Evolutionary conservation across 2,113 vertebrate genomes (phyloP), one percentile per base, ranked within the genome.

Genomic region (Bostrychus sinensis): DNA sequence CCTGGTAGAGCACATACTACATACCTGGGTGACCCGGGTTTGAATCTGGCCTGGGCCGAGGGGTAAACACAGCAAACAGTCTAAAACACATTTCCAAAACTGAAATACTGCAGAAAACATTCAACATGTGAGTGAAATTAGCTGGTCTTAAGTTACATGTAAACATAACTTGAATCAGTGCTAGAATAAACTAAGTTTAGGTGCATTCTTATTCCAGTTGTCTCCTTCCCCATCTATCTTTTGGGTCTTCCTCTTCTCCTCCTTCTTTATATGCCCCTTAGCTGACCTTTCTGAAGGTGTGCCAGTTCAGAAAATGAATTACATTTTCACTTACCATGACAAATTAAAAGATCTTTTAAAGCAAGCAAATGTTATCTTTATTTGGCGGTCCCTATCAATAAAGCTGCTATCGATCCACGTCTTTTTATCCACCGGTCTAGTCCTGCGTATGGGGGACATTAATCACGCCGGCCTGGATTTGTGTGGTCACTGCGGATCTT

Each of bases 321-420:
- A 68, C 51, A 36, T 72, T 89, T 88, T 78, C 23, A 84, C 75
- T 81, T 66, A 83, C 66, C 42, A 30, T 78, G 87, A 89, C 84
- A 79, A 83, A 87, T 92, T 66, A 83, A 84, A 85, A 80, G 79
- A 89, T 87, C 82, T 67, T 72, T 81, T 81, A 80, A 82, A 89
- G 80, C 81, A 77, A 81, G 77, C 81, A 89, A 89, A 89, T 91
- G 82, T 86, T 86, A 89, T 84, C 80, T 90, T 91, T 86, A 89
- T 90, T 89, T 84, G 71, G 63, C 67, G 42, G 61, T 69, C 39
- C 60, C 75, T 80, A 88, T 91, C 89, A 89, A 90, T 92, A 91
- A 91, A 88, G 66, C 73, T 75, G 38, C 56, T 64, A 87, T 90
- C 56, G 86, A 92, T 90, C 60, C 55, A 11, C 4, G 37, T 65